Conservation (phyloP, 1,140 invertebrate genomes). For the Neodiprion fabricii region DNA sequence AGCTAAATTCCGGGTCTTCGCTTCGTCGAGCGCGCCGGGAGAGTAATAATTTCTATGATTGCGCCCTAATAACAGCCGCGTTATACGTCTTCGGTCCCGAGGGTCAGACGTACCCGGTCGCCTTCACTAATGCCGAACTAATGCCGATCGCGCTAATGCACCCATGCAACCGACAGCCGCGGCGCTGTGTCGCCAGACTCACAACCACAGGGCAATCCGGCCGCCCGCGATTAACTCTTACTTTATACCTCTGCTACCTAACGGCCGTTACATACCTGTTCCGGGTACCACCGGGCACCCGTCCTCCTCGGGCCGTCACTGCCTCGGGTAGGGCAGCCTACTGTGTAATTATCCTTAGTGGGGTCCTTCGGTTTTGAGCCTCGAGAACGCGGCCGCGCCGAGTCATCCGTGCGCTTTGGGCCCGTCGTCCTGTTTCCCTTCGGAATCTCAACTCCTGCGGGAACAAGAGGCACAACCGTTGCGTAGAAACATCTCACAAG, state of each 20-base stretch:
- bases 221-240: neutral
- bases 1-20: neutral
- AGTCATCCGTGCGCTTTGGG: neutral
- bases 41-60: slow-evolving; percentile 50
- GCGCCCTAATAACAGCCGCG: slow-evolving; percentile 43
- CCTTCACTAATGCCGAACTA: neutral
- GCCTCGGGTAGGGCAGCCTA: slow-evolving; percentile 38
- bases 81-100: neutral
- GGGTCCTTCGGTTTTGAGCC: slow-evolving; percentile 40
- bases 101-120: neutral
- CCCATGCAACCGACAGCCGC: neutral
- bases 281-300: slow-evolving; percentile 3
- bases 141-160: neutral
- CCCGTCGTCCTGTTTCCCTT: neutral
- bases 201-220: neutral
- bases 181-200: neutral
- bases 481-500: too few relatives aligned
- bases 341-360: slow-evolving; percentile 56
- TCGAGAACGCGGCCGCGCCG: slow-evolving; percentile 20
- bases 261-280: neutral
- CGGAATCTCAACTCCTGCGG: neutral
- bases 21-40: slow-evolving; percentile 16
- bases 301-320: slow-evolving; percentile 33
- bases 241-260: neutral
- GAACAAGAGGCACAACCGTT: too few relatives aligned